These are phyloP conservation scores for Autographa gamma DNA, from an alignment of 2,888 invertebrate species.

Conservation along the genomic window DNA sequence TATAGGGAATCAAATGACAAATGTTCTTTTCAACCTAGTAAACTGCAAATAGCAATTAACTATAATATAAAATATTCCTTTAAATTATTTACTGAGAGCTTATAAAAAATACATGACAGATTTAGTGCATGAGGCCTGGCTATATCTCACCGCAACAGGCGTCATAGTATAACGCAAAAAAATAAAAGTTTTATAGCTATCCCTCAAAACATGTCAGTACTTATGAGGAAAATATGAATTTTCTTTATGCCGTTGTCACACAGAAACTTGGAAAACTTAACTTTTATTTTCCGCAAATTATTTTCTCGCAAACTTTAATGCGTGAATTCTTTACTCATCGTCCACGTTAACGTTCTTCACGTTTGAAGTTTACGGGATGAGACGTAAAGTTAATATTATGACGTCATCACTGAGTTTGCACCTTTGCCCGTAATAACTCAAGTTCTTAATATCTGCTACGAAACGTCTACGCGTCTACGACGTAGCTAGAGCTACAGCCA, in stretches of 20 bases:
- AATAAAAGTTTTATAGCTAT: conserved; percentile 1
- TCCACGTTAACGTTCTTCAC: conserved; percentile 6
- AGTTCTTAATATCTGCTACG: conserved; percentile 47
- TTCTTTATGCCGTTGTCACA: not conserved
- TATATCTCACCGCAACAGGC: not conserved
- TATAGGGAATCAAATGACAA: no score
- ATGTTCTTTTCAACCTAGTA: no score
- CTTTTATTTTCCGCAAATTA: conserved; percentile 15
- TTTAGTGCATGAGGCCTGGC: no score
- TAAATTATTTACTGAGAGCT: no score
- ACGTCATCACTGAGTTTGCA: conserved; percentile 49
- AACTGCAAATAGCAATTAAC: no score
- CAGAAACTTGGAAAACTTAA: conserved; percentile 16
- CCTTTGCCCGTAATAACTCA: conserved; percentile 41
- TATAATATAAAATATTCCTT: no score
- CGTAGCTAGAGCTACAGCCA: conserved; percentile 32
- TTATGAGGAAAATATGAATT: not conserved
- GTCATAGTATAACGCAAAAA: not conserved
- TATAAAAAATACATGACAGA: no score
- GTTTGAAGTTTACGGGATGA: conserved; percentile 37
- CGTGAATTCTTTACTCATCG: conserved; percentile 33
- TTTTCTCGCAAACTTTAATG: conserved; percentile 49
- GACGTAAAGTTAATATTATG: conserved; percentile 37
- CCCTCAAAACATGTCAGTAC: not conserved
- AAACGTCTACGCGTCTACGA: conserved; percentile 42